Conservation (phyloP, 2,113 vertebrate species). For the Muntiacus reevesi region DNA sequence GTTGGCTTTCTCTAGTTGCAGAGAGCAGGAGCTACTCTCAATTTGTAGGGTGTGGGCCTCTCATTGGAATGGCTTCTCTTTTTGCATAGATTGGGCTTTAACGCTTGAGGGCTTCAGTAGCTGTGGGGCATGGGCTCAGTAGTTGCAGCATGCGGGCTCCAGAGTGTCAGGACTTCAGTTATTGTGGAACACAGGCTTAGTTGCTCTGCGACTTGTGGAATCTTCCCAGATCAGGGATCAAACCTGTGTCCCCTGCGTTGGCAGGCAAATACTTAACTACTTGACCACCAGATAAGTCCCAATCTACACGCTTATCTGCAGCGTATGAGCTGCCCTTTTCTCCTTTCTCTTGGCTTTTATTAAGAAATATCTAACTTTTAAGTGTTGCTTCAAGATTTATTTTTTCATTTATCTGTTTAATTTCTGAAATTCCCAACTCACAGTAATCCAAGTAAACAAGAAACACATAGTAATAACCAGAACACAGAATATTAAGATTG, state of each 20-base stretch:
- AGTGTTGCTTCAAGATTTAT: neutral
- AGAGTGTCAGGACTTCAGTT: neutral
- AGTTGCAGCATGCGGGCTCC: neutral
- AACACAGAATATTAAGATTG: neutral
- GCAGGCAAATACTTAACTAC: neutral
- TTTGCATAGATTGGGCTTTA: neutral
- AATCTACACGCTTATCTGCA: neutral
- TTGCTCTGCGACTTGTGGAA: neutral
- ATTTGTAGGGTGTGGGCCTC: neutral
- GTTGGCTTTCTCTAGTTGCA: neutral
- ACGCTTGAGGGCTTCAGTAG: neutral
- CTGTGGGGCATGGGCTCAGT: neutral
- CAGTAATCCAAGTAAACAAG: neutral
- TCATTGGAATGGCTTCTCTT: neutral
- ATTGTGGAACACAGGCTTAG: neutral
- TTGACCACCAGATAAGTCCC: neutral
- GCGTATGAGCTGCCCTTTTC: neutral
- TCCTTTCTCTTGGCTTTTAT: neutral
- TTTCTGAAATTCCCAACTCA: neutral
- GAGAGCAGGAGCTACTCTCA: neutral
- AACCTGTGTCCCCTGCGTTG: neutral
- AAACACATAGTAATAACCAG: neutral
- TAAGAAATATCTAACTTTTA: neutral
- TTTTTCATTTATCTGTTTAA: neutral
- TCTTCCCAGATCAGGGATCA: neutral